Evolutionary conservation across 1,140 invertebrate species (phyloP).

Genomic region (Elysia chlorotica): DNA sequence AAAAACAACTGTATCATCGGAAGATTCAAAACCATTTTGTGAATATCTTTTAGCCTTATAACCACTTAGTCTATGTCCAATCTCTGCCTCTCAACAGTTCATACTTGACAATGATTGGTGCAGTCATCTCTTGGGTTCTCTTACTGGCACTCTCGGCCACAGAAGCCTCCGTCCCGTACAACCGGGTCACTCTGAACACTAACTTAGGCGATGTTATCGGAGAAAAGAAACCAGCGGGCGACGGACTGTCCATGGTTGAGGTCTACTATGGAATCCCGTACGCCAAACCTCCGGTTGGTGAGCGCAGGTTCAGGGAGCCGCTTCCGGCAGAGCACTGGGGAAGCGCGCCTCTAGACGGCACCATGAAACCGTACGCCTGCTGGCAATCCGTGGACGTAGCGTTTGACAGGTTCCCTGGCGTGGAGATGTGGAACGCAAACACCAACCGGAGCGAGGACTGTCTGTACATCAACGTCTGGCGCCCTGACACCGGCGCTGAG

Average conservation of each 20-base stretch:
- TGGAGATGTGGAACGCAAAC: constrained; percentile 48
- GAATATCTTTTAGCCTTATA: no score
- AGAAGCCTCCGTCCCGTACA: no score
- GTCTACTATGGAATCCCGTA: constrained; percentile 90
- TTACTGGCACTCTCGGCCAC: no score
- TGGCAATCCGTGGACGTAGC: constrained; percentile 87
- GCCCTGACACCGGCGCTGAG: no score
- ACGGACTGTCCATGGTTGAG: constrained; percentile 82
- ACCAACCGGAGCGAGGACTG: constrained; percentile 86
- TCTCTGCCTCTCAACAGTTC: no score
- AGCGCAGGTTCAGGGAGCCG: constrained; percentile 87
- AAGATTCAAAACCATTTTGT: no score
- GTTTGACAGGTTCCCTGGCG: constrained; percentile 73
- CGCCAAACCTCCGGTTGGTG: constrained; percentile 88
- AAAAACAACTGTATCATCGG: no score
- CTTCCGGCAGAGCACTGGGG: constrained; percentile 79
- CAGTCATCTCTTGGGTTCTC: no score
- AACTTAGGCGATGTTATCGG: constrained; percentile 36
- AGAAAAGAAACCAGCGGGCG: constrained; percentile 47
- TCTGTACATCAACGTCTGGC: constrained; percentile 87
- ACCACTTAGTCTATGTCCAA: no score
- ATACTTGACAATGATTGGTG: no score
- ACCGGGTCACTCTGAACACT: background rate
- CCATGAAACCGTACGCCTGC: constrained; percentile 86
- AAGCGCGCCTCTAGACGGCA: constrained; percentile 71